Percentiles rank a stretch among this genome's conserved stretches.
phyloP scores from a whole-genome alignment of 2,113 vertebrate species.

The Taurulus bubalis region DNA sequence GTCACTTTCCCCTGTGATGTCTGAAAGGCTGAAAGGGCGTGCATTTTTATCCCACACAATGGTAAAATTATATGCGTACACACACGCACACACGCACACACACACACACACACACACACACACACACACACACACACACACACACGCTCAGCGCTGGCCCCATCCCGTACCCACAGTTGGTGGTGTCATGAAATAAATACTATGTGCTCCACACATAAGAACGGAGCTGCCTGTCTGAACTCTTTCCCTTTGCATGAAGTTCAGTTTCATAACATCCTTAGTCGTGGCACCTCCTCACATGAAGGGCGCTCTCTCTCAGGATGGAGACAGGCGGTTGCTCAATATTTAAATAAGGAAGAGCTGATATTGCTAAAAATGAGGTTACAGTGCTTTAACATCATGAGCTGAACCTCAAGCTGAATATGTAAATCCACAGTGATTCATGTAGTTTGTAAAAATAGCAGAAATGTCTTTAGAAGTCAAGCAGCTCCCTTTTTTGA shows the following conservation, averaged over 20 bases:
- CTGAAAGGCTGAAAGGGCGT: conserved; percentile 12
- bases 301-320: conserved; percentile 44
- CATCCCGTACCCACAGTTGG: conserved; percentile 67
- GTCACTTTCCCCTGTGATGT: conserved; percentile 27
- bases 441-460: neutral
- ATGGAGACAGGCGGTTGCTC: conserved; percentile 31
- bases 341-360: neutral
- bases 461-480: neutral
- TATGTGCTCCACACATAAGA: conserved; percentile 40
- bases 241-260: conserved; percentile 43
- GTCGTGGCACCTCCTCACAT: conserved; percentile 58
- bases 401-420: neutral
- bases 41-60: conserved; percentile 28
- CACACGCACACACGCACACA: conserved; percentile 8
- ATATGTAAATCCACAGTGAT: neutral
- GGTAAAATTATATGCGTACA: conserved; percentile 33
- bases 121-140: conserved; percentile 21
- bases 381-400: neutral
- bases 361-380: conserved; percentile 1
- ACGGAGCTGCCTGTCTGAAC: conserved; percentile 54
- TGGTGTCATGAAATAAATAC: conserved; percentile 73
- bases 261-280: conserved; percentile 64
- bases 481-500: neutral
- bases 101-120: conserved; percentile 7
- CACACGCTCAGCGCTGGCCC: conserved; percentile 19